Conservation (phyloP, 1,140 invertebrate genomes). For the Phocides pigmalion region DNA sequence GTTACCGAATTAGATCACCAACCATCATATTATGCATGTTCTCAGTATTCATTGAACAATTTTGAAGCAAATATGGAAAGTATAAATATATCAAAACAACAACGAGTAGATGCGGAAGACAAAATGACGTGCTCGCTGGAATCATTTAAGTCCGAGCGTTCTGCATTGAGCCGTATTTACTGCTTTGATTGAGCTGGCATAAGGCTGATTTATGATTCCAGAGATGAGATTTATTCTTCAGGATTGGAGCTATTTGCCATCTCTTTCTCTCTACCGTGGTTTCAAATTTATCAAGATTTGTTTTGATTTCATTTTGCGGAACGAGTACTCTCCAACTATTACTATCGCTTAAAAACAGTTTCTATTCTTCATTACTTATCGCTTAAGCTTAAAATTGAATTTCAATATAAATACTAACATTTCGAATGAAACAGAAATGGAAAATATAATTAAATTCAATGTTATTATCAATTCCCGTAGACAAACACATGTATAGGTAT, state of each 20-base stretch:
- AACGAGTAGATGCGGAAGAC: background rate
- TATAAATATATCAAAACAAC: background rate
- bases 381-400: no score
- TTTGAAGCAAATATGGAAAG: background rate
- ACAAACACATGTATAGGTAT: no score
- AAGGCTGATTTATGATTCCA: slow-evolving; percentile 24
- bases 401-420: no score
- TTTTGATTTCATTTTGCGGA: background rate
- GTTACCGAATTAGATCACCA: no score
- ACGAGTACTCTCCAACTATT: slow-evolving; percentile 3
- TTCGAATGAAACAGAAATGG: no score
- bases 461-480: no score
- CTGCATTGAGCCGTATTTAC: slow-evolving; percentile 11
- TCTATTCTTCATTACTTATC: no score
- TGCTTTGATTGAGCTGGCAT: slow-evolving; percentile 21
- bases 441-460: no score
- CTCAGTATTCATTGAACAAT: background rate
- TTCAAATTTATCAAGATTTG: slow-evolving; percentile 7
- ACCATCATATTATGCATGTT: background rate
- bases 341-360: no score
- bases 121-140: slow-evolving; percentile 9
- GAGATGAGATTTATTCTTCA: slow-evolving; percentile 17
- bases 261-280: background rate
- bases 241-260: slow-evolving; percentile 1
- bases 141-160: slow-evolving; percentile 14